phyloP scores from a whole-genome alignment of 2,797 vertebrate genomes.

The Leptatherina wallacei region DNA sequence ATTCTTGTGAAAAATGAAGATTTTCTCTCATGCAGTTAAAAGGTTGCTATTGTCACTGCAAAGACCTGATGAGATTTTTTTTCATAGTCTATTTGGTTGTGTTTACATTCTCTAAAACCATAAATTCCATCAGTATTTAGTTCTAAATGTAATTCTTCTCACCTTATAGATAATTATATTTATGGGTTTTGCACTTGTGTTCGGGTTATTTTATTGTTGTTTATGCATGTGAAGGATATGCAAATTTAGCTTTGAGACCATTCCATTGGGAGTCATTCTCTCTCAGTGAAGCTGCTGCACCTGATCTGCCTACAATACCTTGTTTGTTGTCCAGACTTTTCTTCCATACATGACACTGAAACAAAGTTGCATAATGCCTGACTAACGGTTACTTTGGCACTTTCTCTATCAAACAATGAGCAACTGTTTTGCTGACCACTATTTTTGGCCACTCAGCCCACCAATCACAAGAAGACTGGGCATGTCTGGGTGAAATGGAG shows the following conservation, averaged over 20 bases:
- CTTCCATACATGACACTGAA: neutral
- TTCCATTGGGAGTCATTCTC: neutral
- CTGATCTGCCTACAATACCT: neutral
- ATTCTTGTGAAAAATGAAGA: neutral
- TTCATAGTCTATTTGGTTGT: neutral
- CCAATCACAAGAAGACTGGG: neutral
- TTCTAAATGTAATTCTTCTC: neutral
- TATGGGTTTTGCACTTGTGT: neutral
- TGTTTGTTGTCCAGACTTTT: neutral
- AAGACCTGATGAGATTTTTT: neutral
- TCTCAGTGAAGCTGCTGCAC: neutral
- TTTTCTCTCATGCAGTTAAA: neutral
- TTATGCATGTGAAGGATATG: neutral
- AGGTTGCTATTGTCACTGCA: neutral
- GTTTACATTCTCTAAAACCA: neutral
- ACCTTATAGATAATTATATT: too few species aligned
- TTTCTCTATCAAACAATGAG: neutral
- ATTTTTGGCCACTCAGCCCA: neutral
- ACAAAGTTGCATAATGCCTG: neutral
- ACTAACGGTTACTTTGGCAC: neutral
- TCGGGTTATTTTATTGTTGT: neutral
- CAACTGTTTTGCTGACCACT: neutral
- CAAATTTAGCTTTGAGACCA: neutral
- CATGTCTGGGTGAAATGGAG: neutral
- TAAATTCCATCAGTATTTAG: neutral